Base-by-base conservation (phyloP, 2,888 invertebrate species). In the Epinotia brunnichana region DNA sequence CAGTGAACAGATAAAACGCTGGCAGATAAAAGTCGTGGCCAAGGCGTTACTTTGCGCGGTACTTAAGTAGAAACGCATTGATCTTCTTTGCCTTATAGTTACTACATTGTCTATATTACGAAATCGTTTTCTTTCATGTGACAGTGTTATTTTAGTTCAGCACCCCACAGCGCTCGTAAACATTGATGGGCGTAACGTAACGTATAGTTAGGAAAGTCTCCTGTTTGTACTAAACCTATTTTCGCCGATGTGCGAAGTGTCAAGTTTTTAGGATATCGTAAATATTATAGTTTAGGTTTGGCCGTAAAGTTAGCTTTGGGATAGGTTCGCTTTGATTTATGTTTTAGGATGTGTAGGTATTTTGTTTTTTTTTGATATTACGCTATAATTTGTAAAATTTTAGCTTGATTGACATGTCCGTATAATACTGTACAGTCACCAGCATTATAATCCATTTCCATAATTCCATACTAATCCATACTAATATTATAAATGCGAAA, bases 191-290 rank as follows among this genome's bases (percentile, higher is more conserved):
- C 35, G 17, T 63, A 63, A 53, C 48, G 13, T 29, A 29, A 53
- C 48, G 13, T 29, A 29, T 35, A 13, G 63, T 35, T 35, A 19
- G 44, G 44, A 17, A 59, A 24, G 60, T 19, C 60, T 41, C 48
- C 41, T 41, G 63, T 63, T 63, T 63, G 51, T 35, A 21, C 44
- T 44, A 21, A 44, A 44, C 64, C 64, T 39, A 64, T 64, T 64
- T 64, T 53, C 57, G 39, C 19, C 64, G 39, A 64, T 17, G 53
- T 61, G 61, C 44, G 21, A 44, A 54, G 39, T 19, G 19, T 64
- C 54, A 54, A 54, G 64, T 64, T 64, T 64, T 54, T 39, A 21
- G 64, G 64, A 64, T 54, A 54, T 54, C 53, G 64, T 64, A 64
- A 64, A 64, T 64, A 64, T 64, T 57, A 39, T 10, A 35, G 57